phyloP scores from a whole-genome alignment of 92 coral and sea anemone species.

The Plumapathes pennacea region DNA sequence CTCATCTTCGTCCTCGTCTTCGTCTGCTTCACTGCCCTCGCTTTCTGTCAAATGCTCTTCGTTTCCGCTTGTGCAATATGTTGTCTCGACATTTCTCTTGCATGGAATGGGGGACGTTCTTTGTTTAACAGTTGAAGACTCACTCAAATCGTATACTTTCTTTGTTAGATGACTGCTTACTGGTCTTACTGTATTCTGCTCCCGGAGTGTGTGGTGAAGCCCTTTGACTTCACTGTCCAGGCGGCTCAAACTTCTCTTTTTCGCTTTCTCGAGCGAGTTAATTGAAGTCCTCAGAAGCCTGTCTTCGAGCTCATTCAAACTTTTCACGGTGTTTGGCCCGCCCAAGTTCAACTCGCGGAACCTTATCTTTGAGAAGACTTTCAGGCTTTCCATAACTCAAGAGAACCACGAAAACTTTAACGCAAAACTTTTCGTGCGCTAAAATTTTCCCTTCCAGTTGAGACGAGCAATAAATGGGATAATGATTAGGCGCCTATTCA shows the following conservation, averaged over 20 bases:
- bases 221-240: constrained; percentile 25
- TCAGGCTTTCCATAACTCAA: constrained; percentile 12
- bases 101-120: too few species aligned
- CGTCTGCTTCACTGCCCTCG: not conserved
- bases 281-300: constrained; percentile 21
- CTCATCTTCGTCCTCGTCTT: too few species aligned
- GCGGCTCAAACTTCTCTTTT: constrained; percentile 9
- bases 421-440: not conserved
- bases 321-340: constrained; percentile 24
- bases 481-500: too few species aligned
- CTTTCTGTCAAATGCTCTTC: constrained; percentile 3
- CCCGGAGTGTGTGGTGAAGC: constrained; percentile 11
- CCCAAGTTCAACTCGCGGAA: constrained; percentile 30
- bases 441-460: not conserved
- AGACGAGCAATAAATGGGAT: too few species aligned
- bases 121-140: too few species aligned
- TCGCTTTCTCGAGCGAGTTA: constrained; percentile 22
- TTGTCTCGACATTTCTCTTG: too few species aligned
- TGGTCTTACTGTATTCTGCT: constrained; percentile 13
- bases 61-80: too few species aligned
- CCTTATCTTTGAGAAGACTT: not conserved
- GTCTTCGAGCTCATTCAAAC: constrained; percentile 32
- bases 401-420: not conserved
- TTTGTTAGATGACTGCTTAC: not conserved
- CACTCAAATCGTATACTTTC: too few species aligned